phyloP scores from a whole-genome alignment of 1,140 invertebrate genomes.

The Drosophila baimaii region DNA sequence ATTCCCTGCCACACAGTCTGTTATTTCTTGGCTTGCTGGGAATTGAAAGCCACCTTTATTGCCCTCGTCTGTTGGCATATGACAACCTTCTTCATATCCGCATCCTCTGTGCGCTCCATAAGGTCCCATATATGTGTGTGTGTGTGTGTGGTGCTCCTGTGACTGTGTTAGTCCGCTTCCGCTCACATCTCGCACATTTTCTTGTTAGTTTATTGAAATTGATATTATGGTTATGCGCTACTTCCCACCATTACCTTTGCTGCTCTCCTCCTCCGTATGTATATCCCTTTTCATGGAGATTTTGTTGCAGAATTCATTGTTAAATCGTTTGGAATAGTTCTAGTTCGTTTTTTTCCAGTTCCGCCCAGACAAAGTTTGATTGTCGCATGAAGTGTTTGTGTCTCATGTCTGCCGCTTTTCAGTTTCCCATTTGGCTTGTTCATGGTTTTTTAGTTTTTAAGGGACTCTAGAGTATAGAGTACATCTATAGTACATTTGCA shows the following conservation, averaged over 20 bases:
- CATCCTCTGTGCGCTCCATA: constrained; percentile 33
- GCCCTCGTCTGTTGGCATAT: constrained; percentile 35
- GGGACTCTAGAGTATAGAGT: background rate
- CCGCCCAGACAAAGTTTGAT: constrained; percentile 47
- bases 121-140: constrained; percentile 41
- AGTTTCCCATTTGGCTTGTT: constrained; percentile 29
- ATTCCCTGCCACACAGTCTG: background rate
- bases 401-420: constrained; percentile 29
- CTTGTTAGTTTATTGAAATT: constrained; percentile 82
- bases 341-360: constrained; percentile 27
- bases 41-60: constrained; percentile 74
- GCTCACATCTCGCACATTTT: constrained; percentile 58
- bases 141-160: background rate
- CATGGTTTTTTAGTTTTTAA: constrained; percentile 47
- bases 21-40: constrained; percentile 2
- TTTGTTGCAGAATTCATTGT: constrained; percentile 76
- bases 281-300: constrained; percentile 68
- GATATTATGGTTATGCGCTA: constrained; percentile 70
- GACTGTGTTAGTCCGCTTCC: constrained; percentile 31
- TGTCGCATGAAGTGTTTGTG: constrained; percentile 52
- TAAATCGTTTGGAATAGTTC: constrained; percentile 74
- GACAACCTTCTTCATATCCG: constrained; percentile 49
- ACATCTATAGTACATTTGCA: too few relatives aligned
- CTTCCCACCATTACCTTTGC: constrained; percentile 33
- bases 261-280: constrained; percentile 9